Evolutionary conservation across 1,140 invertebrate species (phyloP), one percentile per base, ranked within the genome.

Genomic region (Drosophila albomicans): DNA sequence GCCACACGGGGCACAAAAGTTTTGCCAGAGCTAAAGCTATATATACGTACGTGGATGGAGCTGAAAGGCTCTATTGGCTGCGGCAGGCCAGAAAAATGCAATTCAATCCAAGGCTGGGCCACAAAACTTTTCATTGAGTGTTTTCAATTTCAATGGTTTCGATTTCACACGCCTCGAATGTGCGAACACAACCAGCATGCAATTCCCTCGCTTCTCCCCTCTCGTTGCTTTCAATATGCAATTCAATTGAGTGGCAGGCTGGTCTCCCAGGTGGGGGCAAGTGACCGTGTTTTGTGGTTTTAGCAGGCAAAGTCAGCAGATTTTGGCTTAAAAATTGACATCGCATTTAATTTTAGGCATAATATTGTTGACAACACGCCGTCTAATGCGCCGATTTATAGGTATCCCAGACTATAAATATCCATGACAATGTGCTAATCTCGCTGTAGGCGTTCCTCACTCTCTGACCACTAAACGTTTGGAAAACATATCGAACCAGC

Each of bases 121-220:
- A 35, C 78, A 78, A 72, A 87, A 88, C 59, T 89, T 81, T 88
- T 81, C 84, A 88, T 81, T 78, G 78, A 71, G 74, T 68, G 85
- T 80, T 88, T 88, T 88, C 85, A 77, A 79, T 87, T 87, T 87
- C 70, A 88, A 75, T 84, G 70, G 85, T 84, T 84, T 87, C 84
- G 80, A 84, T 88, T 89, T 88, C 84, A 78, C 84, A 88, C 85
- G 85, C 74, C 67, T 62, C 72, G 63, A 54, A 86, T 61, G 20
- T 25, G 51, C n/a, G 20, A 49, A 49, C 48, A 20, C 57, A 75
- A 66, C 72, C 10, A 6, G 25, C 1, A 46, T 54, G 0, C 11
- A 32, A 5, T 28, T 45, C 8, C 20, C n/a, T 35, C 4, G 11
- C 16, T 57, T 65, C 56, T 20, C 54, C 45, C 46, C 51, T 35